phyloP scores from a whole-genome alignment of 1,140 invertebrate genomes.

The Macrocentrus cingulum region DNA sequence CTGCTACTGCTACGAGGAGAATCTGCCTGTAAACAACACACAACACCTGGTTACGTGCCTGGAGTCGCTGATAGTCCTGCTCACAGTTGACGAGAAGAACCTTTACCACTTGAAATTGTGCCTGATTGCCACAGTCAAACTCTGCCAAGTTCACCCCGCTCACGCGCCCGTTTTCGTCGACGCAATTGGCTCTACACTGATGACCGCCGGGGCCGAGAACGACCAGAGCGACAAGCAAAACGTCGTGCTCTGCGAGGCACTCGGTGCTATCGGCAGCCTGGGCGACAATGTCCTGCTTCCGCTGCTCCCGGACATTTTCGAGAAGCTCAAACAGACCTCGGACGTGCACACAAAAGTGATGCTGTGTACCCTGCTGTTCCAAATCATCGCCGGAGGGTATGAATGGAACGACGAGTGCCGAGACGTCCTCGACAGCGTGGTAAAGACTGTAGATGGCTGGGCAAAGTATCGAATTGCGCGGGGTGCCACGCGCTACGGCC shows the following conservation, averaged over 20 bases:
- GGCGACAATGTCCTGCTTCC: constrained; percentile 63
- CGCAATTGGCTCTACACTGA: constrained; percentile 62
- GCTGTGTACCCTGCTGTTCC: constrained; percentile 79
- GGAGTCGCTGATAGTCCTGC: constrained; percentile 71
- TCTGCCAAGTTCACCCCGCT: constrained; percentile 65
- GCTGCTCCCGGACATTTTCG: constrained; percentile 63
- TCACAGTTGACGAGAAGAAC: constrained; percentile 60
- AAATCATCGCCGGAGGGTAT: constrained; percentile 71
- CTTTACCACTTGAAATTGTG: constrained; percentile 65
- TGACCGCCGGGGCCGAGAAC: constrained; percentile 46
- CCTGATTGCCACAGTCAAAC: constrained; percentile 70
- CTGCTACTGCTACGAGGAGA: constrained; percentile 72
- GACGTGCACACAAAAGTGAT: constrained; percentile 63
- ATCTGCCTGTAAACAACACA: constrained; percentile 63
- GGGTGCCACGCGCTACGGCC: constrained; percentile 82
- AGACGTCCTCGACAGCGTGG: constrained; percentile 62
- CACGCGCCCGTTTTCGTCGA: constrained; percentile 68
- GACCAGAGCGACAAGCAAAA: constrained; percentile 48
- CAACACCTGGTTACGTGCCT: constrained; percentile 67
- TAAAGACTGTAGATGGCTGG: constrained; percentile 74
- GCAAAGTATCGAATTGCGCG: constrained; percentile 83
- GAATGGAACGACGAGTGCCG: constrained; percentile 62
- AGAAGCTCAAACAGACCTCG: constrained; percentile 53
- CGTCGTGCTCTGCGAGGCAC: constrained; percentile 65
- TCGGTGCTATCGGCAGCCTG: constrained; percentile 73